Evolutionary conservation across 2,888 invertebrate genomes (phyloP), one percentile per base, ranked within the genome.

Genomic region (Yponomeuta plumbellus): DNA sequence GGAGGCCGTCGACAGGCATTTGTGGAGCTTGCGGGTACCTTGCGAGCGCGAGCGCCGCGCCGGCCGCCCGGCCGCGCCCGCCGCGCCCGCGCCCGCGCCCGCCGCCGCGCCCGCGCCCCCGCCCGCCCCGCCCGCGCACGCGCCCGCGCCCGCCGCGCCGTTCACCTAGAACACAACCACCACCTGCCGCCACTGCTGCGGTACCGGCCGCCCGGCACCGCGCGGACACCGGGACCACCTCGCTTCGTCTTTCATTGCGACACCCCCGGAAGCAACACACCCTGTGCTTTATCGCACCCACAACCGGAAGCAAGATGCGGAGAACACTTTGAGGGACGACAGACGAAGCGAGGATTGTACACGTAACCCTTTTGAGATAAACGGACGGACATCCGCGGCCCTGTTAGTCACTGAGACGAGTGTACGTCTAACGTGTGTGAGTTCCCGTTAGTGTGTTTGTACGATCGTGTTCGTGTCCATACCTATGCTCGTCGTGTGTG

Each of bases 21-120:
- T 96, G 94, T 96, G 96, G 92, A 96, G 95, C 93, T 95, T 95
- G 93, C 95, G 95, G 94, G 96, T 97, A 96, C 97, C 97, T 96
- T 97, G 97, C 91, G 96, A 96, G 92, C 97, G 96, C 88, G 96
- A 96, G 87, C 97, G 95, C 86, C 96, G 95, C 87, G 96, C 94
- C 74, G 74, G 71, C 52, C 79, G 77, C 73, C 73, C 71, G 70
- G 75, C 76, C 72, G 77, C 78, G 72, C 75, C 79, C 68, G 71
- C 73, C 95, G 93, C 85, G 71, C 68, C 69, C 72, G 71, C 71
- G 95, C 94, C 88, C 94, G 94, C 84, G 93, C 66, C 70, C 74
- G 69, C 72, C n/a, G n/a, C 73, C 68, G 69, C 74, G 71, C 75
- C 73, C 71, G 75, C 75, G 72, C 77, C 71, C 68, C 74, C 44